phyloP scores from a whole-genome alignment of 1,140 invertebrate genomes.

The Wiebesia pumilae region DNA sequence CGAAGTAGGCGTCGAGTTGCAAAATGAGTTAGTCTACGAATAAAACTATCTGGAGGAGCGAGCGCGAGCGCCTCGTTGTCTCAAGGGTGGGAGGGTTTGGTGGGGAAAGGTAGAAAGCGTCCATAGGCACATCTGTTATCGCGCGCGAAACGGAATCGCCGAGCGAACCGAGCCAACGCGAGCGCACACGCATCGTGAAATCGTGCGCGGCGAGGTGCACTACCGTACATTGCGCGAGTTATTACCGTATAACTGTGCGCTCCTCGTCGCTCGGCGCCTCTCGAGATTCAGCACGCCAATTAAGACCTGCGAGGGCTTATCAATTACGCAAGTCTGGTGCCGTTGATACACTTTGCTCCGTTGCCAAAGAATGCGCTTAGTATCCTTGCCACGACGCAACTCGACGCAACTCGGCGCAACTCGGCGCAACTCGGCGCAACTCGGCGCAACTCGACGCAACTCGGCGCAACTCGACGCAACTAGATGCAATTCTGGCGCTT shows the following conservation, averaged over 20 bases:
- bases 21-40: slow-evolving; percentile 16
- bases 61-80: neutral
- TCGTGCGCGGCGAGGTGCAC: slow-evolving; percentile 23
- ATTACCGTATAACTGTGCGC: slow-evolving; percentile 12
- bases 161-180: neutral
- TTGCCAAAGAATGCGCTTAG: neutral
- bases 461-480: no score
- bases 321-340: neutral
- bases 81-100: neutral
- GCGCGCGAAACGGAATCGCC: neutral
- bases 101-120: neutral
- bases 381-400: no score
- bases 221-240: neutral
- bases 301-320: slow-evolving; percentile 7
- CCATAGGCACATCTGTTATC: slow-evolving; percentile 31
- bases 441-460: no score
- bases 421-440: no score
- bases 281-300: slow-evolving; percentile 12
- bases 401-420: no score
- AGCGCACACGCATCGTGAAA: slow-evolving; percentile 21
- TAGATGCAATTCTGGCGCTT: no score
- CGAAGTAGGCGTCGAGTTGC: slow-evolving; percentile 20
- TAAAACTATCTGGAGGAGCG: slow-evolving; percentile 12
- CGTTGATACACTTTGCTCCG: neutral
- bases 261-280: neutral